Evolutionary conservation across 2,797 vertebrate genomes (phyloP).

Genomic region (Rhinella marina): DNA sequence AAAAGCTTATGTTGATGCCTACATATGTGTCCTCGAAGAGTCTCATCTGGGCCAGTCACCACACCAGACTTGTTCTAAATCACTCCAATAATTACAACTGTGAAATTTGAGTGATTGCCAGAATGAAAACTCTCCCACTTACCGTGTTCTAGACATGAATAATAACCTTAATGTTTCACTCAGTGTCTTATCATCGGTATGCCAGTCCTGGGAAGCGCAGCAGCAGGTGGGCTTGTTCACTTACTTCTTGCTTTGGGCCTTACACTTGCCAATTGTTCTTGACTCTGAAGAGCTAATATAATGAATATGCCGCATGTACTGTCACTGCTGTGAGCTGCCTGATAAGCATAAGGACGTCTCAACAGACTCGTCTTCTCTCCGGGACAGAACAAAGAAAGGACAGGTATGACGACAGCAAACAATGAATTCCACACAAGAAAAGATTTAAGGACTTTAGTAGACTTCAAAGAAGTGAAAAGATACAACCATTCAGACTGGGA

Average conservation of each 20-base stretch:
- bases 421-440: background rate
- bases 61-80: conserved; percentile 1
- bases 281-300: conserved; percentile 35
- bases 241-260: conserved; percentile 27
- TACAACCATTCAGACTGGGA: background rate
- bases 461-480: background rate
- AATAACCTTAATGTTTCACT: conserved; percentile 23
- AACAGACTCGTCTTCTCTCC: conserved; percentile 29
- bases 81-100: background rate
- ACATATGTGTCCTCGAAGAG: background rate
- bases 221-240: conserved; percentile 43
- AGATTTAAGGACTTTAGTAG: background rate
- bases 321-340: conserved; percentile 45
- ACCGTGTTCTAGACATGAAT: conserved; percentile 9
- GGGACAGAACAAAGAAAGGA: conserved; percentile 27
- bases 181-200: conserved; percentile 23
- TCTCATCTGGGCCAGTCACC: background rate
- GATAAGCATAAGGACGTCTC: conserved; percentile 58
- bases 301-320: conserved; percentile 55
- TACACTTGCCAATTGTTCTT: conserved; percentile 49
- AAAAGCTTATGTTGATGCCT: background rate
- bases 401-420: conserved; percentile 20
- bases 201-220: conserved; percentile 11
- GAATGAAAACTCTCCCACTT: conserved; percentile 5
- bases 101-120: conserved; percentile 21